These are phyloP conservation scores for Sycophaga agraensis DNA, from an alignment of 1,140 invertebrate species.

Conservation along the genomic window DNA sequence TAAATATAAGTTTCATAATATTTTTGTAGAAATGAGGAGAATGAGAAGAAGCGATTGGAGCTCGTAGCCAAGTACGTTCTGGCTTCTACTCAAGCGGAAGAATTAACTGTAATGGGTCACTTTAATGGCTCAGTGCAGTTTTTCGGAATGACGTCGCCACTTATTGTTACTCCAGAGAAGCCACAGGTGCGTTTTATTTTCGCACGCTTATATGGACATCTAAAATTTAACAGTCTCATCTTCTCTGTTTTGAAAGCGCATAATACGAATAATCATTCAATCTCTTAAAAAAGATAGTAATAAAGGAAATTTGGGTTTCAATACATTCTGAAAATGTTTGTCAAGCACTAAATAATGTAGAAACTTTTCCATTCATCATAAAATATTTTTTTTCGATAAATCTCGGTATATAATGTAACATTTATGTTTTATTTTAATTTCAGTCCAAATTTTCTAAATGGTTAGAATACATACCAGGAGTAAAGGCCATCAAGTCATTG, in stretches of 20 bases:
- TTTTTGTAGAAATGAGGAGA: conserved; percentile 38
- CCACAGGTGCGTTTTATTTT: conserved; percentile 31
- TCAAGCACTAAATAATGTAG: too few relatives aligned
- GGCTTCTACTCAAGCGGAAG: conserved; percentile 36
- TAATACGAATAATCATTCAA: too few relatives aligned
- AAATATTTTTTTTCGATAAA: too few relatives aligned
- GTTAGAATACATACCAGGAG: conserved; percentile 43
- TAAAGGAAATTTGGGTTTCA: too few relatives aligned
- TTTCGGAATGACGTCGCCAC: conserved; percentile 38
- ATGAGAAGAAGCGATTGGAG: conserved; percentile 39
- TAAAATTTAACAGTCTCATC: too few relatives aligned
- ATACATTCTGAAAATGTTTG: too few relatives aligned
- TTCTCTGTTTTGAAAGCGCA: too few relatives aligned
- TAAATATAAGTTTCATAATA: too few relatives aligned
- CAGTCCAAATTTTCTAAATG: conserved; percentile 40
- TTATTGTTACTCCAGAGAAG: conserved; percentile 16
- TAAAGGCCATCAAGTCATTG: conserved; percentile 35
- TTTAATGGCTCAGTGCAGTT: conserved; percentile 43
- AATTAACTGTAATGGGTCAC: conserved; percentile 44
- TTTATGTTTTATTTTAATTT: conserved; percentile 23
- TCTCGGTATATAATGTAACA: too few relatives aligned
- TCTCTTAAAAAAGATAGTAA: too few relatives aligned
- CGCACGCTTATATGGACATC: neutral
- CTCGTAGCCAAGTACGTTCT: conserved; percentile 41
- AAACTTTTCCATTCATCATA: too few relatives aligned